Evolutionary conservation across 1,140 invertebrate species (phyloP), one percentile per base, ranked within the genome.

Genomic region (Drusus annulatus): DNA sequence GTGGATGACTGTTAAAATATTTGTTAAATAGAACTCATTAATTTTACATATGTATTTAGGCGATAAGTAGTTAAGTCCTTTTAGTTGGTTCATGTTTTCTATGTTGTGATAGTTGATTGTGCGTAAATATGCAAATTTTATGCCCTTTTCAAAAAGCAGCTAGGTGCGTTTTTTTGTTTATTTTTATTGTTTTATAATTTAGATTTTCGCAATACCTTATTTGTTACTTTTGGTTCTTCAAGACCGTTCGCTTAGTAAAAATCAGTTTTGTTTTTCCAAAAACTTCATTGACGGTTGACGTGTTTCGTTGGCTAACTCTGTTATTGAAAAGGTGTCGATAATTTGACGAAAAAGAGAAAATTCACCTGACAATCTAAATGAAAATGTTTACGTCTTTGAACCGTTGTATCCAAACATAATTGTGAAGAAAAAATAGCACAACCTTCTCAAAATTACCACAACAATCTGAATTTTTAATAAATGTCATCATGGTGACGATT

Each of bases 41-140:
- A 83, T 80, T 79, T 80, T 56, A 83, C 60, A 77, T 8, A 81
- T 79, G 77, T 83, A 83, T 76, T 36, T 83, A 83, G 80, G 13
- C 5, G 56, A 23, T 83, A 83, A 81, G 77, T 83, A 81, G 77
- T 71, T 83, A 83, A 81, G 82, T 56, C 58, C 25, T 36, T 83
- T 83, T 80, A 74, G 74, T 83, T 83, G 62, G 82, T 83, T 83
- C 77, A 83, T 81, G 82, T 83, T 83, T 83, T 83, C 60, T 77
- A 83, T 83, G 82, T 83, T 83, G 82, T 83, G 82, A 83, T 83
- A 77, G 82, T 83, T 83, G 76, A 79, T 75, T 81, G 82, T 81
- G 73, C 77, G 82, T 83, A 81, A 76, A 45, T 71, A 58, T 78
- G 45, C n/a, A 31, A 63, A 58, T 36, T 78, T 78, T 54, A 58